Conservation (phyloP, 37 sponge, comb jelly and placozoan genomes). For the Aphrocallistes beatrix region DNA sequence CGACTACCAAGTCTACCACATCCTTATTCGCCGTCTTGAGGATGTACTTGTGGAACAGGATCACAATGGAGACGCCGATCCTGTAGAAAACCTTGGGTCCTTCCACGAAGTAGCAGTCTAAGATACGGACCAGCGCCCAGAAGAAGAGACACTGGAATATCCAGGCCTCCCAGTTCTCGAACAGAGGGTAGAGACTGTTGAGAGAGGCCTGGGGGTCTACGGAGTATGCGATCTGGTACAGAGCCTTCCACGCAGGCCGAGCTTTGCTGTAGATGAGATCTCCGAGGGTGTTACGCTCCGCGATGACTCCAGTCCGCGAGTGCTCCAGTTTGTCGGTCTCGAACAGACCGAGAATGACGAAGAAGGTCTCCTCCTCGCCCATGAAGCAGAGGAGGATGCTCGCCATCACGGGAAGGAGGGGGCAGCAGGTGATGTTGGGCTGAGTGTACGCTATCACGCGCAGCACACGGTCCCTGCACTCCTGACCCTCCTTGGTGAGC, state of each 20-base stretch:
- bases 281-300: conserved; percentile 12
- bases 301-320: not conserved
- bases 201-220: conserved; percentile 2
- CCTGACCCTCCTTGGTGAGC: conserved; percentile 1
- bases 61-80: not conserved
- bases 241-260: not conserved
- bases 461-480: not conserved
- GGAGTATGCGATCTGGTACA: not conserved
- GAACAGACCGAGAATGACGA: conserved; percentile 5
- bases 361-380: not conserved
- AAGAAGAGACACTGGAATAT: conserved; percentile 10
- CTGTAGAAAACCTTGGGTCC: conserved; percentile 9
- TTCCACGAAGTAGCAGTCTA: conserved; percentile 15
- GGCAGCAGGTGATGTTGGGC: not conserved
- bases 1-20: not conserved
- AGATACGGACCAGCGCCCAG: not conserved
- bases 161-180: conserved; percentile 10
- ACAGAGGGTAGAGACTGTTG: conserved; percentile 11
- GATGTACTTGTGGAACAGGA: not conserved
- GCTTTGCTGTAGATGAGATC: conserved; percentile 7
- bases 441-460: not conserved
- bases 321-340: not conserved
- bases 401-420: not conserved
- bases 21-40: not conserved
- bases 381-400: conserved; percentile 1